phyloP scores from a whole-genome alignment of 1,140 invertebrate genomes.

The Drosophila mayri region DNA sequence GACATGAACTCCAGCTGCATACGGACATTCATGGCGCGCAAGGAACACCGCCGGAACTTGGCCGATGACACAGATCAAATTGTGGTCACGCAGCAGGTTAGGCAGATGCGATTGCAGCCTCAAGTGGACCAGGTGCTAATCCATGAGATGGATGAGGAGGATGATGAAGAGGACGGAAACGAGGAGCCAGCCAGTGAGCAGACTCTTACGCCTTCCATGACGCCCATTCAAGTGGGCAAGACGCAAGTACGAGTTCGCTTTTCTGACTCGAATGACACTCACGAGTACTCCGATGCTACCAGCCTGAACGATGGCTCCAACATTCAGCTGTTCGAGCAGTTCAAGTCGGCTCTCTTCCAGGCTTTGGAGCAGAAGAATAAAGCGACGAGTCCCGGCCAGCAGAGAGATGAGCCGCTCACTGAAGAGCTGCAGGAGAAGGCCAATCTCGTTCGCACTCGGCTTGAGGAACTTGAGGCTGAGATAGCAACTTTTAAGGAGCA shows the following conservation, averaged over 20 bases:
- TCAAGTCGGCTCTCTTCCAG: slow-evolving; percentile 71
- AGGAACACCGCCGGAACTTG: slow-evolving; percentile 36
- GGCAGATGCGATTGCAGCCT: slow-evolving; percentile 59
- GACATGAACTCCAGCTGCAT: slow-evolving; percentile 78
- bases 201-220: slow-evolving; percentile 31
- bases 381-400: slow-evolving; percentile 19
- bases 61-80: slow-evolving; percentile 69
- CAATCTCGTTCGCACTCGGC: slow-evolving; percentile 88
- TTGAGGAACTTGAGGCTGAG: slow-evolving; percentile 89
- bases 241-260: slow-evolving; percentile 71
- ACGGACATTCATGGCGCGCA: slow-evolving; percentile 70
- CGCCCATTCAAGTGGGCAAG: slow-evolving; percentile 58
- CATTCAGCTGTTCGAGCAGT: slow-evolving; percentile 73
- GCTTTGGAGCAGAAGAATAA: slow-evolving; percentile 64
- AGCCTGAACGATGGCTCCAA: slow-evolving; percentile 56
- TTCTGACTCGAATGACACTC: slow-evolving; percentile 74
- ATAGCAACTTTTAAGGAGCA: slow-evolving; percentile 89
- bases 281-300: slow-evolving; percentile 65
- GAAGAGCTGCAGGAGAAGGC: slow-evolving; percentile 86
- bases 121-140: slow-evolving; percentile 43
- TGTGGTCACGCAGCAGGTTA: slow-evolving; percentile 59
- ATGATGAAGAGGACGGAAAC: slow-evolving; percentile 14
- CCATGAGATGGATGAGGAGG: slow-evolving; percentile 35
- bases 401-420: slow-evolving; percentile 36
- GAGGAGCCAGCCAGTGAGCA: slow-evolving; percentile 25